Percentiles rank a stretch among this genome's conserved stretches.
Evolutionary conservation across 2,797 vertebrate genomes (phyloP).

Genomic region (Coreius guichenoti): DNA sequence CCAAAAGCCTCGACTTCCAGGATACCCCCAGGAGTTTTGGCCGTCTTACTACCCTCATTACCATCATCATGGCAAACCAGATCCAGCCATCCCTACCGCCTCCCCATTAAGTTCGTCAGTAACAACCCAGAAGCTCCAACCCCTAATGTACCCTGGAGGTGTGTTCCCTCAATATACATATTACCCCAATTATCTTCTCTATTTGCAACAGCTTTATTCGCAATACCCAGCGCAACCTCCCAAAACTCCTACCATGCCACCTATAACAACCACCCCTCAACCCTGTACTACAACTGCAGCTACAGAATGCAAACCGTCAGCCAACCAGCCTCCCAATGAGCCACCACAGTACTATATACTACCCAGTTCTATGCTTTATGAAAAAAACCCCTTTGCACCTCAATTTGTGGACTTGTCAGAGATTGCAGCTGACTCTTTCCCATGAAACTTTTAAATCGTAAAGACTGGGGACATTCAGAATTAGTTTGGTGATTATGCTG

Average conservation of each 20-base stretch:
- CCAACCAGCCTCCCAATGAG: not conserved
- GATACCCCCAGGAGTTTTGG: not conserved
- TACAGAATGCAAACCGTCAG: not conserved
- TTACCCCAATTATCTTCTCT: not conserved
- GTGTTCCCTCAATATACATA: not conserved
- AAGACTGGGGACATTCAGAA: not conserved
- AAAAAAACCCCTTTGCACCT: not conserved
- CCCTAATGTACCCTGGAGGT: not conserved
- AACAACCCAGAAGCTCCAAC: not conserved
- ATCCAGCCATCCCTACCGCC: not conserved
- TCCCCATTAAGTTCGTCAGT: not conserved
- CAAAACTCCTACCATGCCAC: not conserved
- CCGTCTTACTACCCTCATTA: not conserved
- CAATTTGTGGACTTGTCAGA: not conserved
- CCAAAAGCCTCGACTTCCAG: not conserved
- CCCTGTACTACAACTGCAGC: constrained; percentile 29
- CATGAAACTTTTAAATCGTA: not conserved
- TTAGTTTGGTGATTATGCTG: not conserved
- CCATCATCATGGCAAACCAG: not conserved
- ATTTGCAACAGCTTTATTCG: not conserved
- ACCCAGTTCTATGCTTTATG: not conserved
- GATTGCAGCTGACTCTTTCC: no score
- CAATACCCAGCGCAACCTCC: not conserved
- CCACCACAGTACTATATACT: not conserved
- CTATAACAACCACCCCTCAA: constrained; percentile 9